A percentile compares a stretch with the other conserved stretches of the same genome.
These are phyloP conservation scores for Rattus norvegicus DNA, from an alignment of 2,113 vertebrate species.

Conservation along the genomic window DNA sequence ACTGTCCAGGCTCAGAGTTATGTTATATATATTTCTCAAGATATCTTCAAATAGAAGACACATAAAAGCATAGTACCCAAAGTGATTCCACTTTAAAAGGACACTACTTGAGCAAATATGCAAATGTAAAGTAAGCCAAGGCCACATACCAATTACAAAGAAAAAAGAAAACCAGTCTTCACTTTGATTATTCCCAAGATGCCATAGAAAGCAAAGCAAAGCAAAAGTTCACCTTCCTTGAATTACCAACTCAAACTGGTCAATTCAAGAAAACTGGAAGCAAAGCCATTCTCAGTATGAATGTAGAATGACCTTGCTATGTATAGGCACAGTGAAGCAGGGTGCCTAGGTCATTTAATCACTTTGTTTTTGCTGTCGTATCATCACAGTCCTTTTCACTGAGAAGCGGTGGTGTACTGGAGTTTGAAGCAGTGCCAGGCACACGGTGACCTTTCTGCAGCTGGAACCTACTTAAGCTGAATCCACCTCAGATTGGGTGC, in stretches of 20 bases:
- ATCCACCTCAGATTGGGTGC: constrained; percentile 19
- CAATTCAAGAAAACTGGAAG: constrained; percentile 35
- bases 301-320: neutral
- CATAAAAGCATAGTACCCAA: neutral
- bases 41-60: constrained; percentile 18
- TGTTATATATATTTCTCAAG: constrained; percentile 30
- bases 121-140: neutral
- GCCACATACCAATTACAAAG: constrained; percentile 33
- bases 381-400: neutral
- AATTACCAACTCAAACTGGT: neutral
- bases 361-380: constrained; percentile 4
- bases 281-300: neutral
- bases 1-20: neutral
- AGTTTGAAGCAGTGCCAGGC: neutral
- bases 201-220: constrained; percentile 40
- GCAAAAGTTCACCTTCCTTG: constrained; percentile 15
- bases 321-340: neutral
- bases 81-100: neutral
- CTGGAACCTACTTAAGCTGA: neutral
- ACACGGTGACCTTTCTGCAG: constrained; percentile 22
- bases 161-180: constrained; percentile 1
- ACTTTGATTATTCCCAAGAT: neutral
- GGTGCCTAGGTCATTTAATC: neutral
- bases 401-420: neutral
- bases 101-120: neutral